Percentiles rank a stretch among this genome's conserved stretches.
These are phyloP conservation scores for Menura novaehollandiae DNA, from an alignment of 2,113 vertebrate species.

Conservation along the genomic window DNA sequence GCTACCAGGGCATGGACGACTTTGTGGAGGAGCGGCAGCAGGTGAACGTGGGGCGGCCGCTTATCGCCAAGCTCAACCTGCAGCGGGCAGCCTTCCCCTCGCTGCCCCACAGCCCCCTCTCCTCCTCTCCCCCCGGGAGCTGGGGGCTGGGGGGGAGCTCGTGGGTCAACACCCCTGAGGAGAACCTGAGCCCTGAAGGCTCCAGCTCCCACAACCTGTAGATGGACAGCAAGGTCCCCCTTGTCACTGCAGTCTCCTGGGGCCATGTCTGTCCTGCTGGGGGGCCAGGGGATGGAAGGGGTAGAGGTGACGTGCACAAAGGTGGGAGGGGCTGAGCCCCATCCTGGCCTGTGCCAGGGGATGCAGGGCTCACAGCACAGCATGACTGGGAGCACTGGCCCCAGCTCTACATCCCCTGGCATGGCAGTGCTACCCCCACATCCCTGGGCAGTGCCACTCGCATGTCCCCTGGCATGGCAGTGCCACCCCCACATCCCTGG, in stretches of 20 bases:
- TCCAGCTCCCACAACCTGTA: not conserved
- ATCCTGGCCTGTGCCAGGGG: not conserved
- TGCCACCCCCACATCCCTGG: not conserved
- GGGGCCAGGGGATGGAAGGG: not conserved
- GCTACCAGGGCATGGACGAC: constrained; percentile 77
- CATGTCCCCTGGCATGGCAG: not conserved
- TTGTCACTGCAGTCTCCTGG: not conserved
- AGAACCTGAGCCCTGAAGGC: constrained; percentile 62
- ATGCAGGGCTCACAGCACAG: fast-evolving
- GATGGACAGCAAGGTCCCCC: fast-evolving
- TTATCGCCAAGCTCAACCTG: constrained; percentile 86
- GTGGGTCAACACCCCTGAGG: constrained; percentile 73
- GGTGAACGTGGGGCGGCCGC: constrained; percentile 80
- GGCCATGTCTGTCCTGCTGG: not conserved
- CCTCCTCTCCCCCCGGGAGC: not conserved
- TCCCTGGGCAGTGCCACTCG: not conserved
- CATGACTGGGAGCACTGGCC: fast-evolving
- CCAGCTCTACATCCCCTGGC: not conserved
- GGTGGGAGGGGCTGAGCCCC: not conserved
- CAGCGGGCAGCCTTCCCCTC: not conserved
- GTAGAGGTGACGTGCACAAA: fast-evolving
- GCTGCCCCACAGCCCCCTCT: not conserved
- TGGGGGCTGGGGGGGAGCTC: not conserved
- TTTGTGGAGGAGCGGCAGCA: constrained; percentile 73
- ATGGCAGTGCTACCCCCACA: not conserved